phyloP scores from a whole-genome alignment of 2,113 vertebrate species.

The Alectura lathami region DNA sequence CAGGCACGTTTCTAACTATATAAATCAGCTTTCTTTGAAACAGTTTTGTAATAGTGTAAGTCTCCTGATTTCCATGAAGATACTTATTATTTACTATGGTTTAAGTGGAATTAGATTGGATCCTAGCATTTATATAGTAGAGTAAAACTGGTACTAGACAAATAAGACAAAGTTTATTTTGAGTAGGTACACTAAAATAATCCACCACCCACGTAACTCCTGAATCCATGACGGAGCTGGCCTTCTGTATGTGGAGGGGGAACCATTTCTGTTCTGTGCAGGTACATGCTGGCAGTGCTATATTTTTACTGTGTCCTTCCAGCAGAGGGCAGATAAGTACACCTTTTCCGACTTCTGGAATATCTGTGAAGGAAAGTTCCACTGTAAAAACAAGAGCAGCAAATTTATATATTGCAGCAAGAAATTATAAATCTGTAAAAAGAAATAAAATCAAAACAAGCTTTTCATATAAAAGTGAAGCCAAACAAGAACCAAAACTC shows the following conservation, averaged over 20 bases:
- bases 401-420: neutral
- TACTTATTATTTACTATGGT: neutral
- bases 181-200: neutral
- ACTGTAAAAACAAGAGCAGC: neutral
- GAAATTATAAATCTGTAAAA: neutral
- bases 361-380: neutral
- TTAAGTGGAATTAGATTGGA: neutral
- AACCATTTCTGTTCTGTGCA: neutral
- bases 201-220: fast-evolving
- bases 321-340: slow-evolving; percentile 54
- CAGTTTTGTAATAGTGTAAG: neutral
- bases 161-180: neutral
- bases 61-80: neutral
- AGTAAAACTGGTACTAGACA: neutral
- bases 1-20: neutral
- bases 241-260: neutral
- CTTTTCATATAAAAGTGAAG: neutral
- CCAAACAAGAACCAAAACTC: neutral
- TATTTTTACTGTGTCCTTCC: neutral
- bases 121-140: neutral
- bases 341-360: neutral
- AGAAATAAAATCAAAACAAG: neutral
- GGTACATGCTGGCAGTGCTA: neutral
- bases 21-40: neutral
- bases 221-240: neutral